These are phyloP conservation scores for Oenanthe melanoleuca DNA, from an alignment of 2,113 vertebrate genomes.

Conservation along the genomic window DNA sequence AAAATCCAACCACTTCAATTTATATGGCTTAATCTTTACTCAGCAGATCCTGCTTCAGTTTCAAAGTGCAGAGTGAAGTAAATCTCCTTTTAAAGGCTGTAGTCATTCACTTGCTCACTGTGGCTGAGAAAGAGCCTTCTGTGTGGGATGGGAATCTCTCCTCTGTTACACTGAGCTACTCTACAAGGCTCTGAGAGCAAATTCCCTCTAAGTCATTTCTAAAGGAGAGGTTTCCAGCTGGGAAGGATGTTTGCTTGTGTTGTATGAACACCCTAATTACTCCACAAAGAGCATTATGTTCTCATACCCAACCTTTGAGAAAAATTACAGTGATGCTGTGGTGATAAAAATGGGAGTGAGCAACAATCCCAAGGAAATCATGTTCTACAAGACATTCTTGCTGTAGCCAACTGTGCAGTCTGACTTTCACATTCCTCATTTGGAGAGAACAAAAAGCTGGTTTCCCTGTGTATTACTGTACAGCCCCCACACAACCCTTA, in stretches of 20 bases:
- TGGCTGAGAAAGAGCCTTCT: background rate
- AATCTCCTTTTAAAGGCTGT: background rate
- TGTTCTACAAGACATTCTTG: background rate
- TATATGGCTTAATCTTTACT: background rate
- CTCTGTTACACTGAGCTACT: background rate
- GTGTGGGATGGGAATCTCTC: background rate
- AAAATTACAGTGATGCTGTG: background rate
- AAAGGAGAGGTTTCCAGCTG: background rate
- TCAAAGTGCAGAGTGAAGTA: background rate
- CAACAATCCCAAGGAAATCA: background rate
- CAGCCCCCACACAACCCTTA: background rate
- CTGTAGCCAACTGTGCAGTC: background rate
- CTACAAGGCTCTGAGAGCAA: background rate
- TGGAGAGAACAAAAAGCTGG: background rate
- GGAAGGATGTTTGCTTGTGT: background rate
- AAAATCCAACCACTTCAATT: background rate
- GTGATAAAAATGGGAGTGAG: background rate
- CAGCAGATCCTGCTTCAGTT: background rate
- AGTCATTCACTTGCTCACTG: background rate
- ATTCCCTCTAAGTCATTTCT: constrained; percentile 1
- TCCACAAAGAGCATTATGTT: background rate
- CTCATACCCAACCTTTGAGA: background rate
- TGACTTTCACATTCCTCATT: background rate
- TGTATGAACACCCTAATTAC: constrained; percentile 1
- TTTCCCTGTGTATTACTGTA: background rate